These are phyloP conservation scores for Chelidonichthys spinosus DNA, from an alignment of 2,797 vertebrate species.

Conservation along the genomic window DNA sequence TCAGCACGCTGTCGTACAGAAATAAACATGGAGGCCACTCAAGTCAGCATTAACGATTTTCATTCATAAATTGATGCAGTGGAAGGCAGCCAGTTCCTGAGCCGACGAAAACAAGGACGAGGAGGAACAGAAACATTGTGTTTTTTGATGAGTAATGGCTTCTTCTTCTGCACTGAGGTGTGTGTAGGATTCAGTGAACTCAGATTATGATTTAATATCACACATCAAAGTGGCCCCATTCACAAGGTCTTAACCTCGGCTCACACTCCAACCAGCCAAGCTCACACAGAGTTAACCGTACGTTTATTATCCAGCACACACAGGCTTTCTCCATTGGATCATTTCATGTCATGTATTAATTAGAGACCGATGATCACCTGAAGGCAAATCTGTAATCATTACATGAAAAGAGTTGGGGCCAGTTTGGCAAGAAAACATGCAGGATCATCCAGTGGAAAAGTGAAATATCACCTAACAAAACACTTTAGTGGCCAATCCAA, in stretches of 20 bases:
- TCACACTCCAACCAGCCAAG: neutral
- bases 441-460: neutral
- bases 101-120: neutral
- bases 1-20: neutral
- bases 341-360: neutral
- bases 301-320: neutral
- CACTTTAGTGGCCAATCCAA: neutral
- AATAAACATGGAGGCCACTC: neutral
- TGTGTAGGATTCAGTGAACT: neutral
- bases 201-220: no score
- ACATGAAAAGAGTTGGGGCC: neutral
- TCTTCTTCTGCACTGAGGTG: neutral
- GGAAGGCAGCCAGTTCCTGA: neutral
- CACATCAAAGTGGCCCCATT: no score
- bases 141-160: neutral
- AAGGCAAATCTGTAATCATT: neutral
- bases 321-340: neutral
- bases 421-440: neutral
- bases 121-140: neutral
- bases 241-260: neutral
- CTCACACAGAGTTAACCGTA: no score
- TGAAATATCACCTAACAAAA: neutral
- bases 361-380: neutral
- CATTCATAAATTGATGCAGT: neutral
- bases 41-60: neutral